phyloP scores from a whole-genome alignment of 37 sponge, comb jelly and placozoan species.

The Lycopodina hypogea region DNA sequence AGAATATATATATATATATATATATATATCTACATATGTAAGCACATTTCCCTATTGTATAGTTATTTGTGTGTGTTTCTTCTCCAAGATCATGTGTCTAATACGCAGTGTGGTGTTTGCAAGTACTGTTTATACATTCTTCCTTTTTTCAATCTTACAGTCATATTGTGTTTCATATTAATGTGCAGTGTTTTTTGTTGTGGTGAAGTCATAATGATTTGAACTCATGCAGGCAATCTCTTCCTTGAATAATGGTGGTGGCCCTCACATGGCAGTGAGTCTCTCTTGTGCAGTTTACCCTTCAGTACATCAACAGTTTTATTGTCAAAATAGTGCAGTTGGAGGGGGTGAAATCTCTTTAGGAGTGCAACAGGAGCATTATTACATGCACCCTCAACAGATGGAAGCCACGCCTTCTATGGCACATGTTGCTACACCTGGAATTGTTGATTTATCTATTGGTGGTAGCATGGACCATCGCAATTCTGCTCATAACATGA shows the following conservation, averaged over 20 bases:
- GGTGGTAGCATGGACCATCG: background rate
- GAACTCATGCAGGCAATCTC: background rate
- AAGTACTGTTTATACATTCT: too few species aligned
- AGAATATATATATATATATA: too few species aligned
- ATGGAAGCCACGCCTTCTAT: background rate
- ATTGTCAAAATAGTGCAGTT: background rate
- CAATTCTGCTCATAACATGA: slow-evolving; percentile 25
- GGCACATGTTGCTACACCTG: background rate
- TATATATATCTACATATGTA: too few species aligned
- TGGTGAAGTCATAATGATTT: too few species aligned
- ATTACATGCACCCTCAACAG: slow-evolving; percentile 6
- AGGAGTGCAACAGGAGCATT: background rate
- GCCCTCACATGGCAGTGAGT: background rate
- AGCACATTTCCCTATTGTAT: too few species aligned
- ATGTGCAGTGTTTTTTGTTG: too few species aligned
- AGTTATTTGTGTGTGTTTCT: too few species aligned
- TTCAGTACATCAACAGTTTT: background rate
- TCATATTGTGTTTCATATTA: too few species aligned
- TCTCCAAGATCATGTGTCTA: too few species aligned
- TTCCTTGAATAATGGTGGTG: slow-evolving; percentile 5
- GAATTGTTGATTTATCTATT: background rate
- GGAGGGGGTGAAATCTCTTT: too few species aligned
- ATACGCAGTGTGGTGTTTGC: too few species aligned
- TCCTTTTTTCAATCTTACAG: too few species aligned
- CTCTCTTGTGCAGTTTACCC: background rate